Evolutionary conservation across 2,888 invertebrate genomes (phyloP), one percentile per base, ranked within the genome.

Genomic region (Dastarcus helophoroides): DNA sequence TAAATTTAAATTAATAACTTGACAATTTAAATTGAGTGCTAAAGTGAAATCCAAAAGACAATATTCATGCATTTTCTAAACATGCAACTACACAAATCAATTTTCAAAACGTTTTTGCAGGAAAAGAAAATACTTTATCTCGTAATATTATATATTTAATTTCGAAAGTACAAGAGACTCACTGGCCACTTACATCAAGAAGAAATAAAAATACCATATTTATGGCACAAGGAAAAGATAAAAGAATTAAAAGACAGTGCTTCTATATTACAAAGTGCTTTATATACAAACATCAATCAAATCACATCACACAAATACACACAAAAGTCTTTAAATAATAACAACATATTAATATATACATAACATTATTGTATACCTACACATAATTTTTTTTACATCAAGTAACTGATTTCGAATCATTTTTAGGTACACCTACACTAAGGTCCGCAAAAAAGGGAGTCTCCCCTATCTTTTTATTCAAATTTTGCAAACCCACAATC

Each of bases 171-270:
- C n/a, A n/a, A 35, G 35, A 41, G 40, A 41, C 46, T 40, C 47
- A 50, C 48, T 49, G 49, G 46, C 48, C 48, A 41, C 38, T 41
- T 40, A 43, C 40, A 42, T 42, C 36, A 36, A 39, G 26, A 35
- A 36, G 29, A 33, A 39, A 32, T 33, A 36, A 33, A 32, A 40
- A 25, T 34, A 39, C 35, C 38, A 36, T 37, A 38, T 34, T 36
- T 47, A 51, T 51, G 50, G 50, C 51, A 51, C 51, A 44, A 44
- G 31, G 44, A 38, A 46, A 26, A 36, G 35, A 30, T 33, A 32
- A 32, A 32, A 33, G 25, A 12, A 12, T 5, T 6, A 26, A 9
- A 26, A 10, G 10, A 26, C 6, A 26, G 35, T 35, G 35, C 35
- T 17, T 31, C 26, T 42, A 43, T 48, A 29, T 39, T 44, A 42